These are phyloP conservation scores for Colletes collaris DNA, from an alignment of 2,888 invertebrate genomes.

Conservation along the genomic window DNA sequence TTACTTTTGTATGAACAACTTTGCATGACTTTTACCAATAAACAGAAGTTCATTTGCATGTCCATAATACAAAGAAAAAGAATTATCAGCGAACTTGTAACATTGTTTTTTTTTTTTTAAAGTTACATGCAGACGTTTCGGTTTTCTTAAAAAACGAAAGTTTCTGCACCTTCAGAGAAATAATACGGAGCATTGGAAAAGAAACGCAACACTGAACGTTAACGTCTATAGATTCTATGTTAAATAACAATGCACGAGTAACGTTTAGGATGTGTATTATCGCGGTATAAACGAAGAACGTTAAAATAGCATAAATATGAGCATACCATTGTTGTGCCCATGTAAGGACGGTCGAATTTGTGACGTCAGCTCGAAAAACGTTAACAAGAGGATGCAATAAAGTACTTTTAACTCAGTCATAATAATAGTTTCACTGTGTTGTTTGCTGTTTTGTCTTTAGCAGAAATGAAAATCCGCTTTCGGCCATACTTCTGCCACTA, in stretches of 20 bases:
- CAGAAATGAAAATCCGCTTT: conserved; percentile 73
- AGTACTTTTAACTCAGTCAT: conserved; percentile 86
- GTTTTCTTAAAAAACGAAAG: conserved; percentile 1
- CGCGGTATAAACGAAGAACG: conserved; percentile 5
- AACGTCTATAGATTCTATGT: background rate
- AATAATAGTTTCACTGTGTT: conserved; percentile 74
- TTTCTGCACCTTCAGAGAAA: background rate
- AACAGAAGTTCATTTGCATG: background rate
- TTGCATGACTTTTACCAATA: background rate
- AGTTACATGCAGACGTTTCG: background rate
- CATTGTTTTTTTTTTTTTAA: background rate
- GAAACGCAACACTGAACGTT: background rate
- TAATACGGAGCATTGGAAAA: background rate
- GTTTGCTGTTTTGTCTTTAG: conserved; percentile 73
- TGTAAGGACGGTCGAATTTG: conserved; percentile 89
- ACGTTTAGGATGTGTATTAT: conserved; percentile 25
- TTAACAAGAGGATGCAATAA: conserved; percentile 88
- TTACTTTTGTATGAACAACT: background rate
- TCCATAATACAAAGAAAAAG: background rate
- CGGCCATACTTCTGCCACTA: conserved; percentile 73
- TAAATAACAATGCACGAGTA: conserved; percentile 26
- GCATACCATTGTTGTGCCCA: conserved; percentile 90
- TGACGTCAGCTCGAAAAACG: conserved; percentile 87
- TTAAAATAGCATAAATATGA: conserved; percentile 50
- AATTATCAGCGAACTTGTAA: background rate